Evolutionary conservation across 1,140 invertebrate species (phyloP), one percentile per base, ranked within the genome.

Genomic region (Contarinia nasturtii): DNA sequence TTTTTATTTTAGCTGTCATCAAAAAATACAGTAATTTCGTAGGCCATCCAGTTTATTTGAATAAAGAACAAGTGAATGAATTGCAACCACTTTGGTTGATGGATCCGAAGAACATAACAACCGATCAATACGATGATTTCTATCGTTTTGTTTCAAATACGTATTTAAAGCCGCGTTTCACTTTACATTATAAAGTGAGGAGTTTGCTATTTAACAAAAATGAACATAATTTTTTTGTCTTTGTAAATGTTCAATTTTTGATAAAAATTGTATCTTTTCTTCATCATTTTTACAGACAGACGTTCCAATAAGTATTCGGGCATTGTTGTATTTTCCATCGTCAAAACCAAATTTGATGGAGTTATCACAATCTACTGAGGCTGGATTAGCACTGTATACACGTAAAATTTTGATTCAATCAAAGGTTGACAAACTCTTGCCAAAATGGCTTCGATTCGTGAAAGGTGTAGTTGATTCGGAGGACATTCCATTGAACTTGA

Each of bases 11-110:
- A 84, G 83, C 73, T 50, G 80, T 97, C 34, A 86, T 97, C 37
- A 82, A 89, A 55, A 96, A 95, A 60, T 97, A 97, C 67, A 96
- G 91, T 60, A 96, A 95, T 63, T 97, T 97, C 64, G 86, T 97
- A 42, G 84, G 88, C 7, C 86, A 82, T 57, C 88, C 92, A 1
- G 92, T 98, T 56, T 82, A 76, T 56, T 63, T 97, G 2, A 96
- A 97, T 71, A 86, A 86, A 33, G 80, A 85, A 56, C 78, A 77
- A 65, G 74, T 79, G 1, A 95, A 94, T 63, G 77, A 77, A 33
- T 77, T 92, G 33, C 80, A 94, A 76, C 89, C 93, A 1, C 58
- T 98, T 8, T 98, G 94, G 93, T 73, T 92, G 54, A 75, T 84
- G 68, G 87, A 96, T 51, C 79, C 89, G 0, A 94, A 90, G 68